These are phyloP conservation scores for Zoanthus gigantus DNA, from an alignment of 92 coral and sea anemone genomes.

Conservation along the genomic window DNA sequence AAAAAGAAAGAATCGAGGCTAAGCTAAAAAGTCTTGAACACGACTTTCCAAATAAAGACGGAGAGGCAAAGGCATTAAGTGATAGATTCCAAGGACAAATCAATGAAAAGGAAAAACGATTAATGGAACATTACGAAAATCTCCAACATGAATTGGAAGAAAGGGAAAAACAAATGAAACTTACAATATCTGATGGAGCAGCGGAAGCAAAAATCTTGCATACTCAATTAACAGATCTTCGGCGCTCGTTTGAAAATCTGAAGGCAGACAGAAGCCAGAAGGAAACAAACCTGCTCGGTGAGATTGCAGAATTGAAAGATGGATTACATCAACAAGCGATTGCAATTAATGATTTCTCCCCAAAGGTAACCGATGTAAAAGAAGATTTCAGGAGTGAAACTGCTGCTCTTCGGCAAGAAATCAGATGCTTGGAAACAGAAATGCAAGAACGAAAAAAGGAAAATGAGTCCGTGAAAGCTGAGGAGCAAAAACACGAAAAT, in stretches of 20 bases:
- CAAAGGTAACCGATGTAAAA: conserved; percentile 18
- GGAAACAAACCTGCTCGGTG: conserved; percentile 24
- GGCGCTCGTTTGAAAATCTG: conserved; percentile 15
- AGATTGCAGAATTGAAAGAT: conserved; percentile 8
- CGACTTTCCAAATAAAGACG: conserved; percentile 6
- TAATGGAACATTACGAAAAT: conserved; percentile 23
- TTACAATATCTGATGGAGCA: conserved; percentile 18
- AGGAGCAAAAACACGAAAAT: neutral
- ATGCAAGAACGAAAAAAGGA: neutral
- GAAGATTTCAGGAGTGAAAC: conserved; percentile 7
- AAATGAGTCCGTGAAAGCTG: neutral
- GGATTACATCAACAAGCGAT: conserved; percentile 9
- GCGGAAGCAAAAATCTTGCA: conserved; percentile 32
- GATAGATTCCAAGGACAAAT: neutral
- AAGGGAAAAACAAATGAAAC: conserved; percentile 23
- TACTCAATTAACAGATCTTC: conserved; percentile 25
- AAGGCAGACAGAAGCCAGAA: conserved; percentile 2
- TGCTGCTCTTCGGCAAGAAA: neutral
- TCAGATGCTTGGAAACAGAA: neutral
- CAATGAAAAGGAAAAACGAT: conserved; percentile 11
- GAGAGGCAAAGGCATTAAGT: neutral
- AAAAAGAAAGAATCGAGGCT: conserved; percentile 25
- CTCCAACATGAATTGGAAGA: neutral
- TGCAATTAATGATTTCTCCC: neutral
- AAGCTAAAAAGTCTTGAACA: conserved; percentile 27